Base-by-base conservation (phyloP, 2,797 vertebrate genomes). In the Sebastes trivittatus region DNA sequence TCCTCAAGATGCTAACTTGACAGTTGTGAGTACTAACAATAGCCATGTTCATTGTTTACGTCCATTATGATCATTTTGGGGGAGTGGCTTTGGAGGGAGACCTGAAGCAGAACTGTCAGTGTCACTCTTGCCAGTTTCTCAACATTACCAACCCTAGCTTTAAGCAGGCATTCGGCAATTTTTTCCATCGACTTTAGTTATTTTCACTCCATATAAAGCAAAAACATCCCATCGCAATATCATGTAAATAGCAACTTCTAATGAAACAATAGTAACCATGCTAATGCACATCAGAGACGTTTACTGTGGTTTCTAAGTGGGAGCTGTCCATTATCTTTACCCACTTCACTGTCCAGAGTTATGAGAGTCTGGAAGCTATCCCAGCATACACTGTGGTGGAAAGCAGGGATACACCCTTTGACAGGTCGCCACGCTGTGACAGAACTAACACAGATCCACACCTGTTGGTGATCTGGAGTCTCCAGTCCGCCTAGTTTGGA, bases 391-490 rank as follows among this genome's bases (percentile, higher is more conserved):
- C 46, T 49, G 27, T 29, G 32, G 56, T 16, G 10, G n/a, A 72
- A 54, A 69, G 10, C n/a, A 61, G 68, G 42, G 58, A 75, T 68
- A 71, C 49, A 59, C 32, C 67, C 23, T 32, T 30, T 75, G 84
- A 83, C 66, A 69, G 65, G 25, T 11, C 13, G 46, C 72, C 77
- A 76, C 42, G 38, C 52, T 23, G 18, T 54, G 4, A 59, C 34
- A 52, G 22, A 69, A n/a, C 72, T 7, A 60, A 71, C 46, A 46
- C 32, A 75, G 54, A 82, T 59, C 60, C 60, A 77, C 77, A 85
- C 71, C 81, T 80, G 72, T 46, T 14, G 66, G 42, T 7, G 69
- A 77, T 64, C 59, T 58, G 38, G 32, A 58, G 78, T 29, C 14
- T 63, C 7, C 8, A 18, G 42, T 80, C 78, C 75, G 79, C 56